Evolutionary conservation across 2,113 vertebrate genomes (phyloP).

Genomic region (Maccullochella peelii): DNA sequence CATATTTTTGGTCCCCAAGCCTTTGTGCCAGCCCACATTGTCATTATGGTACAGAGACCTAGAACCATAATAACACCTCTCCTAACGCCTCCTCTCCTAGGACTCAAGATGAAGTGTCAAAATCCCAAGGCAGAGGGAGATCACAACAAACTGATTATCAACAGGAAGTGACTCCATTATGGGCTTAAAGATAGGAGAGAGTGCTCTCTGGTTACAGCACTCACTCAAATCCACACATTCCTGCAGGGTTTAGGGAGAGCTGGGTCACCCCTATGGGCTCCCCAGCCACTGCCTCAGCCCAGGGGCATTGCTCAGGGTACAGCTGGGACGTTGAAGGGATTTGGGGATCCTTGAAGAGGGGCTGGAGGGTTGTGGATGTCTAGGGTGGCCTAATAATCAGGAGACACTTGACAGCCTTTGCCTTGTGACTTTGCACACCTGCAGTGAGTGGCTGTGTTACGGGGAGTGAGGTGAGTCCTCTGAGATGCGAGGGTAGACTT

Average conservation of each 20-base stretch:
- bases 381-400: constrained; percentile 58
- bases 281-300: constrained; percentile 43
- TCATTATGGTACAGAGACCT: constrained; percentile 54
- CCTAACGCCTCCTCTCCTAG: constrained; percentile 19
- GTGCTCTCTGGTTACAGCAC: constrained; percentile 81
- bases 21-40: constrained; percentile 50
- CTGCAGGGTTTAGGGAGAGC: constrained; percentile 77
- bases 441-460: constrained; percentile 35
- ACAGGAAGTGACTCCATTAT: constrained; percentile 85
- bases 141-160: constrained; percentile 82
- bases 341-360: constrained; percentile 34
- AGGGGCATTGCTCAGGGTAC: constrained; percentile 51
- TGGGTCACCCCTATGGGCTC: constrained; percentile 58
- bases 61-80: constrained; percentile 56
- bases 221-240: constrained; percentile 81
- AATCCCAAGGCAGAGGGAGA: constrained; percentile 70
- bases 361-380: constrained; percentile 36
- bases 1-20: background rate
- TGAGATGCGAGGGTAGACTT: background rate
- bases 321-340: constrained; percentile 38
- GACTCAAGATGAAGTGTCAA: constrained; percentile 75
- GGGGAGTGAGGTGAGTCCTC: constrained; percentile 11
- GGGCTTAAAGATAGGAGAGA: constrained; percentile 77
- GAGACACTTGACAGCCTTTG: constrained; percentile 59
- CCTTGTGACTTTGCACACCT: constrained; percentile 70